These are phyloP conservation scores for Erinaceus europaeus DNA, from an alignment of 2,113 vertebrate genomes.

Conservation along the genomic window DNA sequence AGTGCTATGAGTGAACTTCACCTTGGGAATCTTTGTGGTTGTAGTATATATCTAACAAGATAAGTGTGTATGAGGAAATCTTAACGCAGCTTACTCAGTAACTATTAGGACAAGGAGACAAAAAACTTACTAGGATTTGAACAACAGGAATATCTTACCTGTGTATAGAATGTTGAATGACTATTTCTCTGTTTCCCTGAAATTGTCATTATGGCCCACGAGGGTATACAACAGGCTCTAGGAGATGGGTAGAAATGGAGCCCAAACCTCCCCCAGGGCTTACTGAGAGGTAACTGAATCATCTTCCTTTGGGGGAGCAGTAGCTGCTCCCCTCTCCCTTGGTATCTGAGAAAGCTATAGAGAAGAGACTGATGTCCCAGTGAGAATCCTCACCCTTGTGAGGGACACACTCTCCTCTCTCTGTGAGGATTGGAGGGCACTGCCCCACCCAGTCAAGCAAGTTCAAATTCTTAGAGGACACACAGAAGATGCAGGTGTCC, in stretches of 20 bases:
- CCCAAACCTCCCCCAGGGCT: neutral
- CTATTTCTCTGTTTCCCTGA: neutral
- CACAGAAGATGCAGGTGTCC: neutral
- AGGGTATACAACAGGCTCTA: neutral
- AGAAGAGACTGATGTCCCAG: neutral
- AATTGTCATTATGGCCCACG: neutral
- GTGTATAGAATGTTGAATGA: neutral
- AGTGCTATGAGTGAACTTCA: no score
- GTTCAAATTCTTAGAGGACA: neutral
- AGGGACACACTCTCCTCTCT: neutral
- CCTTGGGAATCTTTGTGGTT: no score
- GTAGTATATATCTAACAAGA: no score
- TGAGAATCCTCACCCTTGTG: neutral
- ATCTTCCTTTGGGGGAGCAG: no score
- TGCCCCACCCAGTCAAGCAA: neutral
- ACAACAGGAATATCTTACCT: neutral
- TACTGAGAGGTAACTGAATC: neutral
- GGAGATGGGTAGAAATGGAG: neutral
- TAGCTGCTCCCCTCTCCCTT: fast-evolving
- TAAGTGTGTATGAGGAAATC: no score
- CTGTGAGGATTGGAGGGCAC: neutral
- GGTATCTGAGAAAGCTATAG: neutral
- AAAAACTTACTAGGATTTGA: neutral
- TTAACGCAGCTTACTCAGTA: neutral
- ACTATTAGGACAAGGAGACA: neutral